Base-by-base conservation (phyloP, 1,140 invertebrate species). In the Drosophila serrata region DNA sequence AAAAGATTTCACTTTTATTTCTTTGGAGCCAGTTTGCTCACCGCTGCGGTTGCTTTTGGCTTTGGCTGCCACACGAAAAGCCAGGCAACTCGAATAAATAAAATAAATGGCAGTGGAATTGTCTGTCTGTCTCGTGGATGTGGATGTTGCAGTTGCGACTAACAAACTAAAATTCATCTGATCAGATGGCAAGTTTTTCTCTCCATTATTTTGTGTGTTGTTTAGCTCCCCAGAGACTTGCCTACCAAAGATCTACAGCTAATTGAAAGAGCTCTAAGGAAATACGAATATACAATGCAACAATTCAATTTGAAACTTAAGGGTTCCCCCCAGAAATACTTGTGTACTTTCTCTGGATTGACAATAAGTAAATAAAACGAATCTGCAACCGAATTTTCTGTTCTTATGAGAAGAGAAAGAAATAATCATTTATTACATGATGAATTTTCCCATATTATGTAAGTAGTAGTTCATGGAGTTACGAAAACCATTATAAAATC, bases 1-100 rank as follows among this genome's bases (percentile, higher is more conserved):
- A 82, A 87, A 82, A 87, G n/a, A 63, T 87, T 88, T 88, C 84
- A 82, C 80, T 87, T 87, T 87, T 87, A 79, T 87, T 88, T 79
- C 65, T 55, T 56, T 70, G 45, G 81, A 81, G 75, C 75, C 74
- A 78, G 78, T 86, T 81, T 84, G 56, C 53, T 53, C 49, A 15
- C 60, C 46, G 12, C 33, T 67, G 49, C 43, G 24, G 61, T 68
- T 70, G 33, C n/a, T 69, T 57, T 70, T 22, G 51, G 27, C 27
- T 27, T 72, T 39, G 49, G 27, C 27, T 46, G 22, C 35, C 64
- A 73, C 75, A 77, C 82, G 82, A 81, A 81, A 59, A 73, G 60
- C 61, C 39, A 51, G 51, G 45, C 40, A 35, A 79, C n/a, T 69
- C 75, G 67, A 87, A 88, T 88, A 88, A 88, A 88, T 87, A 82